phyloP scores from a whole-genome alignment of 2,888 invertebrate species.

The Eremobia ochroleuca region DNA sequence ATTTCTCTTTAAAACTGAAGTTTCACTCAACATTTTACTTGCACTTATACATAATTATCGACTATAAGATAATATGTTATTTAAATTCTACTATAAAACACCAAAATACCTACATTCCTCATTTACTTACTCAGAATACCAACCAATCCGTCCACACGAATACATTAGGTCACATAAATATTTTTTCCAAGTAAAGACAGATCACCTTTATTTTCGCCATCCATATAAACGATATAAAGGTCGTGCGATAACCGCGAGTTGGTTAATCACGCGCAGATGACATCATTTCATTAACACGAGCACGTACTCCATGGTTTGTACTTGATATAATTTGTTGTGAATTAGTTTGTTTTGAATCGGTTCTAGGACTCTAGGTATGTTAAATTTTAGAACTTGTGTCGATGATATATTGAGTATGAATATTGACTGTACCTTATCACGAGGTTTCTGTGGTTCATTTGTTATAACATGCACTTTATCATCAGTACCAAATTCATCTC shows the following conservation, averaged over 20 bases:
- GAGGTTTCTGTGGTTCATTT: neutral
- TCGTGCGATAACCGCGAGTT: constrained; percentile 73
- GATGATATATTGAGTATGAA: constrained; percentile 13
- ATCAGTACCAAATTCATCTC: neutral
- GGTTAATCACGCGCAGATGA: constrained; percentile 73
- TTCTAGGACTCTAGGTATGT: neutral
- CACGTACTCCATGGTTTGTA: constrained; percentile 15
- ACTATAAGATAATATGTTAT: neutral
- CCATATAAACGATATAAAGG: constrained; percentile 56
- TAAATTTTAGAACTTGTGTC: constrained; percentile 7
- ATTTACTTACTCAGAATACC: neutral
- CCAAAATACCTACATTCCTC: neutral
- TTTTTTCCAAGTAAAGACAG: constrained; percentile 43
- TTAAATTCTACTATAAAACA: neutral
- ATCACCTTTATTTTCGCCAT: constrained; percentile 66
- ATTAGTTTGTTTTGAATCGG: constrained; percentile 26
- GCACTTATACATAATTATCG: neutral
- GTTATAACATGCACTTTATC: neutral
- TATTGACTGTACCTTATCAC: neutral
- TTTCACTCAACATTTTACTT: neutral
- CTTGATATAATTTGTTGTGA: constrained; percentile 29
- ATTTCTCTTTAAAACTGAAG: neutral
- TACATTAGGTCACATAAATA: constrained; percentile 17
- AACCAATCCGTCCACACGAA: neutral
- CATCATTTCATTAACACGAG: constrained; percentile 70